Conservation (phyloP, 2,113 vertebrate species). For the Crocuta crocuta region DNA sequence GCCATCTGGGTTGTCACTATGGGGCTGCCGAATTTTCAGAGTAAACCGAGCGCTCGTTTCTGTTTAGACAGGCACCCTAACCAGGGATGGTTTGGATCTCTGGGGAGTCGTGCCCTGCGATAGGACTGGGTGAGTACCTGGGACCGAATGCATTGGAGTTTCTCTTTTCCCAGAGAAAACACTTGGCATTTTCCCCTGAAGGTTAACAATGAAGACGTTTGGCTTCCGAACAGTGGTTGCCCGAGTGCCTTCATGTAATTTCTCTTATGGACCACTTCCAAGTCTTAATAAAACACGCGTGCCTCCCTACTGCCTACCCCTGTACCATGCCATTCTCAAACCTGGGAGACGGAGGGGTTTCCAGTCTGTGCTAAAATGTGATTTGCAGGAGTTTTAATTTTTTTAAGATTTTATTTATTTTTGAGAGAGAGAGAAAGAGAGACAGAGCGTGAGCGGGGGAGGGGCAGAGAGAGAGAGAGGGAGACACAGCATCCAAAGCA, state of each 20-base stretch:
- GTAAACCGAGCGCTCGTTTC: slow-evolving; percentile 76
- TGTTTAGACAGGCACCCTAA: slow-evolving; percentile 90
- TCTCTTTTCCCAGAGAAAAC: background rate
- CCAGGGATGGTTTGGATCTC: slow-evolving; percentile 89
- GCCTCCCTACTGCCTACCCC: too few species aligned
- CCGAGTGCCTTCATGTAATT: background rate
- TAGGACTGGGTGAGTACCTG: slow-evolving; percentile 83
- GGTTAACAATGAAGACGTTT: background rate
- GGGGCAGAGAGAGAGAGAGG: too few species aligned
- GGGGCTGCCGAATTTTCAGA: background rate
- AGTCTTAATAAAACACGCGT: background rate
- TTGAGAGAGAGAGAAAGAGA: too few species aligned
- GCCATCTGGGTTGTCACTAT: background rate
- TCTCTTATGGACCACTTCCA: background rate
- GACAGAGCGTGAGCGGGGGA: too few species aligned
- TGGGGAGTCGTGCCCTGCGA: slow-evolving; percentile 87
- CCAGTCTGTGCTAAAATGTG: background rate
- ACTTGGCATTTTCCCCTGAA: background rate
- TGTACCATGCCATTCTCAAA: background rate
- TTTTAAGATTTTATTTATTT: too few species aligned
- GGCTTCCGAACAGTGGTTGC: background rate
- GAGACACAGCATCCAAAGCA: too few species aligned
- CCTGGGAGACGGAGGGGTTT: background rate
- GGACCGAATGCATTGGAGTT: background rate
- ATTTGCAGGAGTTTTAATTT: background rate